Conservation (phyloP, 2,888 invertebrate species). For the Lycophotia porphyrea region DNA sequence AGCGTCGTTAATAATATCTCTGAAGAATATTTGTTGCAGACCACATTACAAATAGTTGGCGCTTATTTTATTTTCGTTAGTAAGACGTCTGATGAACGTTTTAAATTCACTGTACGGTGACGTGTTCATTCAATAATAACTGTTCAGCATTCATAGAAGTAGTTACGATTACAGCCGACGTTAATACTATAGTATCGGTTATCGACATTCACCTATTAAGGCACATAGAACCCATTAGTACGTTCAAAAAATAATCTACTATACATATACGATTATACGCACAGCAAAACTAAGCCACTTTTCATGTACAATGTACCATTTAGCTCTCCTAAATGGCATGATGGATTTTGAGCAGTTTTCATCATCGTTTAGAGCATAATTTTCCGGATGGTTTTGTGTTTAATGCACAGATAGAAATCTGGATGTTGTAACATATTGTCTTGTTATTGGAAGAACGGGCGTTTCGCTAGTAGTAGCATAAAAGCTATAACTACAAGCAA, state of each 20-base stretch:
- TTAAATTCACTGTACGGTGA: not conserved
- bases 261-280: too few species aligned
- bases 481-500: not conserved
- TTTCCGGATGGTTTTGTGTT: not conserved
- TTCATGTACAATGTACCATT: not conserved
- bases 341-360: not conserved
- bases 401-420: not conserved
- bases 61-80: not conserved
- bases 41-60: too few species aligned
- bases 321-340: not conserved
- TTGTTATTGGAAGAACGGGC: not conserved
- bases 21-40: not conserved
- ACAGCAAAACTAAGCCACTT: not conserved
- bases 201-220: not conserved
- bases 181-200: not conserved
- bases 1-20: slow-evolving; percentile 3
- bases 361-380: not conserved
- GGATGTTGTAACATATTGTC: not conserved
- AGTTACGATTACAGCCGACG: not conserved
- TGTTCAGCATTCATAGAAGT: not conserved
- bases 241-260: not conserved
- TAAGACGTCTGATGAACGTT: too few species aligned
- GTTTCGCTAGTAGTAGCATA: too few species aligned
- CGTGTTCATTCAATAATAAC: not conserved
- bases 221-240: not conserved